A percentile compares a stretch with the other conserved stretches of the same genome.
phyloP scores from a whole-genome alignment of 2,888 invertebrate species.

The Orthosia incerta region DNA sequence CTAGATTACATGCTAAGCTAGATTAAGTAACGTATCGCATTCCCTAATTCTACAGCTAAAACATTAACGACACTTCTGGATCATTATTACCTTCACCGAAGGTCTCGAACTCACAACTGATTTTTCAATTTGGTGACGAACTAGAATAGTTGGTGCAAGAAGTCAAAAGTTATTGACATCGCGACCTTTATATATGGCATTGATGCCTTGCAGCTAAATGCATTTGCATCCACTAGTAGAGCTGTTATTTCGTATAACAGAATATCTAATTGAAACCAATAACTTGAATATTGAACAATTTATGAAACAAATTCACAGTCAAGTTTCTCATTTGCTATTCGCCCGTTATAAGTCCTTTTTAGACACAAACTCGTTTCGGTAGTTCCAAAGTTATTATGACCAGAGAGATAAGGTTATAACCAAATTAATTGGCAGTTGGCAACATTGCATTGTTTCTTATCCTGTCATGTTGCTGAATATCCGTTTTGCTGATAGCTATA shows the following conservation, averaged over 20 bases:
- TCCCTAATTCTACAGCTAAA: too few species aligned
- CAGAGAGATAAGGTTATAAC: constrained; percentile 39
- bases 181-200: too few species aligned
- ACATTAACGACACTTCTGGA: too few species aligned
- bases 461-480: constrained; percentile 28
- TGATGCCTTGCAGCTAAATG: background rate
- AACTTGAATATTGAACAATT: constrained; percentile 4
- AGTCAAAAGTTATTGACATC: too few species aligned
- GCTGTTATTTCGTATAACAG: background rate
- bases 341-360: constrained; percentile 31
- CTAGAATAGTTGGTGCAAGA: too few species aligned
- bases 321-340: constrained; percentile 23
- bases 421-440: constrained; percentile 49
- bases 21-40: too few species aligned
- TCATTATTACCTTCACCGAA: background rate
- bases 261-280: constrained; percentile 1
- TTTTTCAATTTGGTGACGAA: too few species aligned
- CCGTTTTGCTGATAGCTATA: constrained; percentile 32
- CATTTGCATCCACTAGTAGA: background rate
- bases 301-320: background rate
- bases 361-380: constrained; percentile 42
- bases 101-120: background rate
- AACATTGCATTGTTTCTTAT: constrained; percentile 42
- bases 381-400: constrained; percentile 29
- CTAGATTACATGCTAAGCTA: too few species aligned